phyloP scores from a whole-genome alignment of 2,113 vertebrate species.

The Paramormyrops kingsleyae region DNA sequence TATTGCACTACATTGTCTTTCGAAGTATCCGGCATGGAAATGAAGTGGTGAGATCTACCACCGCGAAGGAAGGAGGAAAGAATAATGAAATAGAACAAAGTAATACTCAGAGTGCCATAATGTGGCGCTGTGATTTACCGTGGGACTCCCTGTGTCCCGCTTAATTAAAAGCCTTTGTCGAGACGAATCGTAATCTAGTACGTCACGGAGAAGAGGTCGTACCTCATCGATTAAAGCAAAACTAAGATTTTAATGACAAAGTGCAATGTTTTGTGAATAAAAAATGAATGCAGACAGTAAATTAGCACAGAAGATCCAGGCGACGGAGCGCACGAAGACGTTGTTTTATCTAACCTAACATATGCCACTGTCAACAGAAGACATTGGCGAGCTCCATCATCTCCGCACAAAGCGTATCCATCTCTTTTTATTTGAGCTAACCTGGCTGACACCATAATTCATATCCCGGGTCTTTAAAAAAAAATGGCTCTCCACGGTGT shows the following conservation, averaged over 20 bases:
- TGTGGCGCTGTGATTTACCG: conserved; percentile 6
- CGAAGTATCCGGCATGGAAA: not conserved
- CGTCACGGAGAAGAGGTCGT: not conserved
- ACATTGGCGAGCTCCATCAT: not conserved
- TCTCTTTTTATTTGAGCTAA: conserved; percentile 5
- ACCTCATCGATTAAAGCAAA: conserved; percentile 19
- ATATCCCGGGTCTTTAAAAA: not conserved
- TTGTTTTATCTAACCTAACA: conserved; percentile 25
- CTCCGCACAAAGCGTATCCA: not conserved
- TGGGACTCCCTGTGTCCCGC: not conserved
- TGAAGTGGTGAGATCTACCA: not conserved
- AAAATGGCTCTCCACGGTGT: not conserved
- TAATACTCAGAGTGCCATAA: conserved; percentile 1
- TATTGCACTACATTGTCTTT: not conserved
- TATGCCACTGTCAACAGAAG: conserved; percentile 9
- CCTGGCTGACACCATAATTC: not conserved
- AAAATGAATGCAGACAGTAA: conserved; percentile 10
- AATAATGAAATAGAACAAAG: not conserved
- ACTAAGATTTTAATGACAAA: conserved; percentile 5
- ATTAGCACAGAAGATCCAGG: conserved; percentile 1
- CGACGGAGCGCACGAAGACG: not conserved
- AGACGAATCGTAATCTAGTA: not conserved
- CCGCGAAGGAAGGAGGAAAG: not conserved
- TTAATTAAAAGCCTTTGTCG: conserved; percentile 25
- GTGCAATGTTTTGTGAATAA: conserved; percentile 16